Evolutionary conservation across 2,797 vertebrate species (phyloP).

Genomic region (Petrocephalus schoutedeni): DNA sequence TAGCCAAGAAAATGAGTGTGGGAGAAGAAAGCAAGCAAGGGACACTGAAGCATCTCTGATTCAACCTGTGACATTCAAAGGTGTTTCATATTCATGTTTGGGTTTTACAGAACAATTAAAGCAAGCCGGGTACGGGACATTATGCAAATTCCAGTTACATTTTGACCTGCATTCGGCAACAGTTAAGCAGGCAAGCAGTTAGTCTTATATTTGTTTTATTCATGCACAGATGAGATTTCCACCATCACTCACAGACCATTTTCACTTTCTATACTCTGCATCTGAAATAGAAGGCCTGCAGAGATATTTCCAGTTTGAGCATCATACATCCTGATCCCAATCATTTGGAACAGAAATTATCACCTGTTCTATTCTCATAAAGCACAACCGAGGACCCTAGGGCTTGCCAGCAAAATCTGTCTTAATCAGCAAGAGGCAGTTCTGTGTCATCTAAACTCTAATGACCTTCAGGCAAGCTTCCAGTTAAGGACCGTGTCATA

Average conservation of each 20-base stretch:
- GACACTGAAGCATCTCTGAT: background rate
- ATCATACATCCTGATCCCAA: background rate
- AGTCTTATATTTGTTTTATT: background rate
- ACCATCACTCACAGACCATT: background rate
- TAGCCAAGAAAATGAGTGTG: background rate
- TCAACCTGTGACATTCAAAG: background rate
- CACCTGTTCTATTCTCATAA: background rate
- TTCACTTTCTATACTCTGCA: background rate
- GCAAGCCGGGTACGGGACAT: background rate
- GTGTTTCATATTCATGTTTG: background rate
- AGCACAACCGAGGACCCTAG: background rate
- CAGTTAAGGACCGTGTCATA: slow-evolving; percentile 3
- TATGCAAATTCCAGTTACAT: background rate
- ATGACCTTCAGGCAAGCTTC: slow-evolving; percentile 6
- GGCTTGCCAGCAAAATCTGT: background rate
- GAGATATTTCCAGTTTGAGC: slow-evolving; percentile 23
- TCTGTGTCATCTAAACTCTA: slow-evolving; percentile 7
- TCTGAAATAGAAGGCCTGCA: background rate
- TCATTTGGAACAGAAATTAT: background rate
- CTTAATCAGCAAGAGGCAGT: background rate
- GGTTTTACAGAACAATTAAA: background rate
- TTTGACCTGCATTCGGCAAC: background rate
- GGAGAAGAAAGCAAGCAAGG: background rate
- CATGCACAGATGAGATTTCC: slow-evolving; percentile 3
- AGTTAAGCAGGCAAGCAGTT: background rate